Conservation (phyloP, 2,113 vertebrate genomes). For the Callipepla californica region DNA sequence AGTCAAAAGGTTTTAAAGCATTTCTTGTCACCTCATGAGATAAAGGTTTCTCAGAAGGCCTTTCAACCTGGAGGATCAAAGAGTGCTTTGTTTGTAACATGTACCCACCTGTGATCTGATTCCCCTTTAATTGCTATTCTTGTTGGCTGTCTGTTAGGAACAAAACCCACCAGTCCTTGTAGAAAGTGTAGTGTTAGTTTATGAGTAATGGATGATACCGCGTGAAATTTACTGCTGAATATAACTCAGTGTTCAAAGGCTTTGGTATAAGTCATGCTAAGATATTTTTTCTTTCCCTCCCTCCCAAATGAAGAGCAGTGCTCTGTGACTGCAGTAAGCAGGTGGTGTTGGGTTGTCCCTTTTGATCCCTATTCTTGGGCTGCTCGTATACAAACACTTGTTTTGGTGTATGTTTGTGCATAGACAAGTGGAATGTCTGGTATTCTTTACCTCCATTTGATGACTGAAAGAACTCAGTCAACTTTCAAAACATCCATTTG, state of each 20-base stretch:
- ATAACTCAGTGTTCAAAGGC: not conserved
- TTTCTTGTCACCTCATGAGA: not conserved
- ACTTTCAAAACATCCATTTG: not conserved
- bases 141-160: conserved; percentile 20
- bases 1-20: not conserved
- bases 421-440: not conserved
- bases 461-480: not conserved
- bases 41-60: conserved; percentile 1
- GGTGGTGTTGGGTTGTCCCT: not conserved
- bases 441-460: not conserved
- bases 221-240: not conserved
- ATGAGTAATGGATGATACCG: not conserved
- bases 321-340: not conserved
- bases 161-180: not conserved
- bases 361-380: not conserved
- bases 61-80: conserved; percentile 15
- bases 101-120: not conserved
- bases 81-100: not conserved
- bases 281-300: not conserved
- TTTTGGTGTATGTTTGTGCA: not conserved
- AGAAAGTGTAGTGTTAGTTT: not conserved
- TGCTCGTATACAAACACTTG: not conserved
- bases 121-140: conserved; percentile 49
- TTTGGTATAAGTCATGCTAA: not conserved
- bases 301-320: not conserved